Conservation (phyloP, 1,140 invertebrate genomes). For the Drosophila bipectinata region DNA sequence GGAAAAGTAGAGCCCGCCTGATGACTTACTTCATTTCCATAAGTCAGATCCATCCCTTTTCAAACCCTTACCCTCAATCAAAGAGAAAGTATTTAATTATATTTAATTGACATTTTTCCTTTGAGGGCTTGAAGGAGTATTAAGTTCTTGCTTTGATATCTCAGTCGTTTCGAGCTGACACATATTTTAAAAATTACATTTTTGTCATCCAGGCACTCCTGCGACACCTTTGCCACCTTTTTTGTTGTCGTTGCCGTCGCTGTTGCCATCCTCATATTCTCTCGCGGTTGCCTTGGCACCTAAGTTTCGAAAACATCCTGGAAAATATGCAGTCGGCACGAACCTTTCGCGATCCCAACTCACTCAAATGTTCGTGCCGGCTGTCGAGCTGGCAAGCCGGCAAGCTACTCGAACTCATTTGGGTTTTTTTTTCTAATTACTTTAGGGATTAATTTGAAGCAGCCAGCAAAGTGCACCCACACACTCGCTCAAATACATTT, state of each 20-base stretch:
- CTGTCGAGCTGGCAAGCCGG: background rate
- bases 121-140: constrained; percentile 36
- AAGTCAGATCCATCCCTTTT: constrained; percentile 5
- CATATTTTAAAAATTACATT: constrained; percentile 50
- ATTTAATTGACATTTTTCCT: constrained; percentile 44
- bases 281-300: constrained; percentile 47
- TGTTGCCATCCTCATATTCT: constrained; percentile 27
- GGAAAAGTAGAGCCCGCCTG: background rate
- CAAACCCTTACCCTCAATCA: constrained; percentile 29
- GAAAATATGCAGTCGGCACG: constrained; percentile 76
- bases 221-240: background rate
- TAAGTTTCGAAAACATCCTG: constrained; percentile 53
- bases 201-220: constrained; percentile 23
- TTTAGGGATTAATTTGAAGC: constrained; percentile 79
- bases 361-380: constrained; percentile 7
- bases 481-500: constrained; percentile 35
- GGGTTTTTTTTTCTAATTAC: constrained; percentile 76
- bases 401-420: constrained; percentile 72
- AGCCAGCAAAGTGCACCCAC: constrained; percentile 71
- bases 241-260: constrained; percentile 7
- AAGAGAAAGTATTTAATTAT: constrained; percentile 50
- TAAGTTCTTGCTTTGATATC: constrained; percentile 47
- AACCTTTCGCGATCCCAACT: constrained; percentile 52
- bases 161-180: constrained; percentile 38
- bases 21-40: background rate